phyloP scores from a whole-genome alignment of 2,113 vertebrate species.

The Nerophis lumbriciformis region DNA sequence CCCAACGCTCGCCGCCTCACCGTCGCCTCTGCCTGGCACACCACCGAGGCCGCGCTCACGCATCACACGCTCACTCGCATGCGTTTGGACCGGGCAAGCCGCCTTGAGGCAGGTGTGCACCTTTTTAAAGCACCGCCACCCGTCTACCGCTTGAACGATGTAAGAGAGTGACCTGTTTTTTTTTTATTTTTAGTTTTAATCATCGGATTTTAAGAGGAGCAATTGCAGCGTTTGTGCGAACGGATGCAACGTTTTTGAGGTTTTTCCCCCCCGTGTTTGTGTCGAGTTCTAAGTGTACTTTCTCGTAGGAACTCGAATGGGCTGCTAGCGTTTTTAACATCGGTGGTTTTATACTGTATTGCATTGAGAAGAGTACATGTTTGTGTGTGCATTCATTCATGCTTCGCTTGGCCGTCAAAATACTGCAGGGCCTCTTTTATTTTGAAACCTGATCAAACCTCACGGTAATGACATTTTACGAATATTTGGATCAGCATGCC shows the following conservation, averaged over 20 bases:
- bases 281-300: constrained; percentile 1
- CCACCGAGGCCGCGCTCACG: no score
- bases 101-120: no score
- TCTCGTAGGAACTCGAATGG: no score
- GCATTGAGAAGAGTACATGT: background rate
- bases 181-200: no score
- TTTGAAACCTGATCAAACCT: background rate
- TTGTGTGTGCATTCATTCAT: background rate
- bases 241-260: constrained; percentile 8
- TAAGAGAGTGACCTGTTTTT: no score
- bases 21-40: constrained; percentile 18
- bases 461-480: background rate
- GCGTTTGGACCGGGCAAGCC: no score
- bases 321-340: background rate
- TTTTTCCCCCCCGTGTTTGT: background rate
- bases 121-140: no score
- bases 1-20: constrained; percentile 15
- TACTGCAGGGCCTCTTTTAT: background rate
- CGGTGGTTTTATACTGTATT: background rate
- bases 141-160: no score
- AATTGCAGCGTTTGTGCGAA: no score
- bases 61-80: no score
- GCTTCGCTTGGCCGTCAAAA: background rate
- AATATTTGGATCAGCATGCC: no score
- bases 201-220: no score